phyloP scores from a whole-genome alignment of 2,113 vertebrate genomes.

The Pristiophorus japonicus region DNA sequence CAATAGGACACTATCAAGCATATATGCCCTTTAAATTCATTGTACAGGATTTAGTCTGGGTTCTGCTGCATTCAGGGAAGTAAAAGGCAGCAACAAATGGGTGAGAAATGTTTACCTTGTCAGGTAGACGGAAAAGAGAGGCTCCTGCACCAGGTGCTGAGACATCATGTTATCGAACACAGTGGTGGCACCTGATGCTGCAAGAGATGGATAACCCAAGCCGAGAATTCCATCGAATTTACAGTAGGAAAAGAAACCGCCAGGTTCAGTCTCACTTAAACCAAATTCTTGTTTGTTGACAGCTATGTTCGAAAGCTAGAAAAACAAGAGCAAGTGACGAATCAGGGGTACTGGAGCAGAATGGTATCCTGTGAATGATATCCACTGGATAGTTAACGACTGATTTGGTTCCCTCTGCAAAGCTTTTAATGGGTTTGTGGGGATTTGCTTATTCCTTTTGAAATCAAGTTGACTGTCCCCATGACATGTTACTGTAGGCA shows the following conservation, averaged over 20 bases:
- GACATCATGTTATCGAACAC: slow-evolving; percentile 56
- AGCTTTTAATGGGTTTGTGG: too few relatives aligned
- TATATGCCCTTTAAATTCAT: too few relatives aligned
- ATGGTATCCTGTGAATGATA: not conserved
- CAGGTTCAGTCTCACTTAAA: slow-evolving; percentile 49
- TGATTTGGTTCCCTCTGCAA: too few relatives aligned
- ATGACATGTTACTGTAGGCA: too few relatives aligned
- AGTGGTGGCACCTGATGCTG: slow-evolving; percentile 41
- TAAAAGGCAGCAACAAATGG: not conserved
- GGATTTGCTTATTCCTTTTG: too few relatives aligned
- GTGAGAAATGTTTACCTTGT: slow-evolving; percentile 40
- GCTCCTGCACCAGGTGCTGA: slow-evolving; percentile 45
- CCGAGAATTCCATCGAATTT: slow-evolving; percentile 59
- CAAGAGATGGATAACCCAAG: slow-evolving; percentile 51
- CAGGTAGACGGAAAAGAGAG: slow-evolving; percentile 56
- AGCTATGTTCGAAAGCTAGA: slow-evolving; percentile 41
- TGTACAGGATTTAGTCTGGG: not conserved
- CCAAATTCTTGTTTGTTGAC: slow-evolving; percentile 48
- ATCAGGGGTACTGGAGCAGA: not conserved
- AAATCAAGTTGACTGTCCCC: too few relatives aligned
- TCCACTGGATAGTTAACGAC: too few relatives aligned
- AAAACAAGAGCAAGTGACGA: not conserved
- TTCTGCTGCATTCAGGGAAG: too few relatives aligned
- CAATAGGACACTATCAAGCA: not conserved
- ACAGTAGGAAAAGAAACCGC: slow-evolving; percentile 42